Conservation (phyloP, 2,888 invertebrate genomes). For the Ctena decussata region DNA sequence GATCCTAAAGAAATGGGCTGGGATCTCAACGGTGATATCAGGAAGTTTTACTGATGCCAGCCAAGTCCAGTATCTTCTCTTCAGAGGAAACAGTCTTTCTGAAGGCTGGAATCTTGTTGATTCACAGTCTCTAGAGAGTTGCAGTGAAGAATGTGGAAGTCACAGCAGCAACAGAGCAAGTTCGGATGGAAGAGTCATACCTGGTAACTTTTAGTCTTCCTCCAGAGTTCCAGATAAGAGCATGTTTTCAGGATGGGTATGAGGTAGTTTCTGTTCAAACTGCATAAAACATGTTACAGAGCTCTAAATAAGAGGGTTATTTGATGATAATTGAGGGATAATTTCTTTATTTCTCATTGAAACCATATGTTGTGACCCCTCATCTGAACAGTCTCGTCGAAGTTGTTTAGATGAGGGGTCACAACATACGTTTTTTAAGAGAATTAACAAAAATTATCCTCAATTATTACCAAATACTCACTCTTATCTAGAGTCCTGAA, state of each 20-base stretch:
- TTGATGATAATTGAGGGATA: too few species aligned
- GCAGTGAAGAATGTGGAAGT: neutral
- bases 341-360: too few species aligned
- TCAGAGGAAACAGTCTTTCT: neutral
- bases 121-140: neutral
- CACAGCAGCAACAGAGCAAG: neutral
- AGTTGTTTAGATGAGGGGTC: too few species aligned
- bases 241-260: neutral
- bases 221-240: neutral
- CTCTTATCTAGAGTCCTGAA: too few species aligned
- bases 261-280: neutral
- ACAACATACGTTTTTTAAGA: too few species aligned
- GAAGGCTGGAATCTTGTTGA: conserved; percentile 36
- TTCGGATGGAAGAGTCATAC: neutral
- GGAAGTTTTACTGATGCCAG: conserved; percentile 31
- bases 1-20: conserved; percentile 14
- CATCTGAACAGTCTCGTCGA: too few species aligned
- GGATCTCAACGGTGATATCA: neutral
- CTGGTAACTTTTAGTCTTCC: neutral
- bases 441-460: too few species aligned
- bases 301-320: too few species aligned
- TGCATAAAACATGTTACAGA: neutral
- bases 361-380: too few species aligned
- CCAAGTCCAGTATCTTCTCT: conserved; percentile 28
- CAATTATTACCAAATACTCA: too few species aligned